Percentiles rank a stretch among this genome's conserved stretches.
Evolutionary conservation across 2,113 vertebrate species (phyloP).

Genomic region (Malurus alboscapulatus): DNA sequence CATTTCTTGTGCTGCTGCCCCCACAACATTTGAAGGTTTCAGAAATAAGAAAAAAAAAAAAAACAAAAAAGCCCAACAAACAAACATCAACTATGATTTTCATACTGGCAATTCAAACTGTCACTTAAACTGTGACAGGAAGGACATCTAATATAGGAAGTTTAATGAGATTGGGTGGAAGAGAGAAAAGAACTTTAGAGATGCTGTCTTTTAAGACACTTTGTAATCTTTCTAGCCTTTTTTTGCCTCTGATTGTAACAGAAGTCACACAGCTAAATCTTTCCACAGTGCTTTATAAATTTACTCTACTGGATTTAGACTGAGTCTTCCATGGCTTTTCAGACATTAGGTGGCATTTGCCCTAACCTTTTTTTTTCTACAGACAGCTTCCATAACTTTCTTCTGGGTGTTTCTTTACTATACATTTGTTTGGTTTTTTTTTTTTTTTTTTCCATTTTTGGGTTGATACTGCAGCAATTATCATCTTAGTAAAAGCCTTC

Average conservation of each 20-base stretch:
- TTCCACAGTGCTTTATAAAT: background rate
- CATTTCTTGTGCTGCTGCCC: background rate
- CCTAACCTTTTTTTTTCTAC: background rate
- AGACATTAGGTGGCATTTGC: background rate
- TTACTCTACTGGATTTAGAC: background rate
- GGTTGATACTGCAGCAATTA: background rate
- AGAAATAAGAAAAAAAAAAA: background rate
- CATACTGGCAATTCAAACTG: background rate
- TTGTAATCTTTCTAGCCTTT: background rate
- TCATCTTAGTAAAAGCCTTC: background rate
- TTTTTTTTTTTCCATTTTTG: background rate
- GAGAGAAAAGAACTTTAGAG: background rate
- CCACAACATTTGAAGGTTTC: background rate
- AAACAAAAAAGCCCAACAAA: background rate
- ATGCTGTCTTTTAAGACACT: background rate
- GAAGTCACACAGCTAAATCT: background rate
- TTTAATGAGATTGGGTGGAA: background rate
- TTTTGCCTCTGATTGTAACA: background rate
- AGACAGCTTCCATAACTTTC: background rate
- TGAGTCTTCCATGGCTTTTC: background rate
- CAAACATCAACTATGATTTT: background rate
- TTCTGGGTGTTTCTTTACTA: background rate
- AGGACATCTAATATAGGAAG: background rate
- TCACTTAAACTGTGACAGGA: background rate
- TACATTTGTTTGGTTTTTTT: too few species aligned